These are phyloP conservation scores for Ia io DNA, from an alignment of 2,113 vertebrate genomes.

Conservation along the genomic window DNA sequence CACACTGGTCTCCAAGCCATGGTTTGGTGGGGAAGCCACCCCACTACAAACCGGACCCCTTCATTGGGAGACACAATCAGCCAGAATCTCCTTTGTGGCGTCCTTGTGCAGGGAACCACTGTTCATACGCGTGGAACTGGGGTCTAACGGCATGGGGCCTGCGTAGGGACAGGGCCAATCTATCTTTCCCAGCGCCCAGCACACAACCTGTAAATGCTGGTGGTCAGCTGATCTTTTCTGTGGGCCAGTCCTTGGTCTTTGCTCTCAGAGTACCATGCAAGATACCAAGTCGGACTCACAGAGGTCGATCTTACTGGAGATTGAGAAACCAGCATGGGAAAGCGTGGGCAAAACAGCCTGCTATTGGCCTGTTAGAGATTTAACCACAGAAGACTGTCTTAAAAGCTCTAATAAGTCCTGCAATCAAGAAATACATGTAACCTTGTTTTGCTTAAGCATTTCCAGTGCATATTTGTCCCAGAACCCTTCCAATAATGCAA, in stretches of 20 bases:
- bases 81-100: not conserved
- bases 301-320: not conserved
- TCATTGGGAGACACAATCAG: not conserved
- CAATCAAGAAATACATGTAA: not conserved
- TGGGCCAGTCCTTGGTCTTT: not conserved
- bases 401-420: not conserved
- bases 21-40: not conserved
- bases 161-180: rapidly evolving
- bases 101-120: not conserved
- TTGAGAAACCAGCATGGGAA: not conserved
- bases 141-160: not conserved
- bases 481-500: not conserved
- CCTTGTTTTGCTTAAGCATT: not conserved
- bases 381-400: not conserved
- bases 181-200: too few species aligned
- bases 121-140: not conserved
- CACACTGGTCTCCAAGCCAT: not conserved
- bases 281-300: not conserved
- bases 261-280: not conserved
- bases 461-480: not conserved
- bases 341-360: not conserved
- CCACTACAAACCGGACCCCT: not conserved
- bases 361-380: not conserved
- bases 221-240: not conserved
- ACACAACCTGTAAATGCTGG: not conserved